These are phyloP conservation scores for Pangasianodon hypophthalmus DNA, from an alignment of 2,113 vertebrate species.

Conservation along the genomic window DNA sequence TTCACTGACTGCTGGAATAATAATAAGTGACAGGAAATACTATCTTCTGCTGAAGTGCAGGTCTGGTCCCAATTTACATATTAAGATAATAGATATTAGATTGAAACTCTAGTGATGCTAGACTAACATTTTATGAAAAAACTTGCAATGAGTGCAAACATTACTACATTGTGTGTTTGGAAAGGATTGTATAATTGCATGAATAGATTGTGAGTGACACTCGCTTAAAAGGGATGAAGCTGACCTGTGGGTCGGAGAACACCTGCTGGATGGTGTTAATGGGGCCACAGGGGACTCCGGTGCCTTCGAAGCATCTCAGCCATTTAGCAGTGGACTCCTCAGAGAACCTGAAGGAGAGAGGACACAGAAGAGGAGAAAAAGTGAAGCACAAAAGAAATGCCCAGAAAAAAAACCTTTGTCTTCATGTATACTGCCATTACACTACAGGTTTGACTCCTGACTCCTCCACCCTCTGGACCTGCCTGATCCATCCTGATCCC, in stretches of 20 bases:
- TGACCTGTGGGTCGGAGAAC: slow-evolving; percentile 89
- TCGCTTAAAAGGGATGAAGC: slow-evolving; percentile 43
- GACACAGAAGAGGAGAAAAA: slow-evolving; percentile 29
- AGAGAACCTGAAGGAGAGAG: slow-evolving; percentile 75
- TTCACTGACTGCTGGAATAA: slow-evolving; percentile 29
- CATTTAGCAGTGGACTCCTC: slow-evolving; percentile 82
- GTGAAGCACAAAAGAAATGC: slow-evolving; percentile 7
- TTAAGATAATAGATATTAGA: not conserved
- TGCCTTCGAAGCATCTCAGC: slow-evolving; percentile 85
- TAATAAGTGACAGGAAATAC: slow-evolving; percentile 28
- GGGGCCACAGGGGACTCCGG: slow-evolving; percentile 87
- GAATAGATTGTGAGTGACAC: not conserved
- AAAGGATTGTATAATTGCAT: not conserved
- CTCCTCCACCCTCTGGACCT: not conserved
- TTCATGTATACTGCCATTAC: not conserved
- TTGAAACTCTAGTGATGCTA: not conserved
- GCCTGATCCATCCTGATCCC: not conserved
- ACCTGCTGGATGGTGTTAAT: slow-evolving; percentile 91
- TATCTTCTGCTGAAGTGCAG: not conserved
- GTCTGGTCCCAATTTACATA: slow-evolving; percentile 12
- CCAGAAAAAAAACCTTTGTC: not conserved
- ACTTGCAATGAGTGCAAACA: not conserved
- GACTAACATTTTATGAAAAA: not conserved
- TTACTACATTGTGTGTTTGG: not conserved
- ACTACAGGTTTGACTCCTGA: not conserved